Evolutionary conservation across 1,140 invertebrate genomes (phyloP), one percentile per base, ranked within the genome.

Genomic region (Schlechtendalia chinensis): DNA sequence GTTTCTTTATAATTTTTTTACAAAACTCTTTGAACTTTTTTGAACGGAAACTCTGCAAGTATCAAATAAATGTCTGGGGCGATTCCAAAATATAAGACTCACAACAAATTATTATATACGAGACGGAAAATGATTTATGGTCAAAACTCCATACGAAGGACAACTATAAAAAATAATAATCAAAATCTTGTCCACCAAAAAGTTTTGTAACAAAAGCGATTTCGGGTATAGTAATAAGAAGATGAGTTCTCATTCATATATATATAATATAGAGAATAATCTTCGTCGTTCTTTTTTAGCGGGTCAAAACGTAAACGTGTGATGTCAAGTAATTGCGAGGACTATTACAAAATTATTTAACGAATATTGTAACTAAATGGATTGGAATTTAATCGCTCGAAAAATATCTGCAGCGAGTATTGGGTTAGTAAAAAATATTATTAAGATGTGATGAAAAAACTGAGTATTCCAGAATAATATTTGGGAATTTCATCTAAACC

Each of bases 61-160:
- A 79, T 61, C 39, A 53, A 61, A 79, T 79, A 79, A 29, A 47
- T 79, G 63, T 79, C 56, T 32, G 39, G 22, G 45, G 32, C 39
- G 39, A 50, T 61, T 50, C n/a, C 56, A 77, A 77, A 59, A 50
- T 32, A 29, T 59, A 47, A 63, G 58, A 45, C 47, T 29, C 47
- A n/a, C 16, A 54, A 54, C 47, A 72, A 72, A 72, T 72, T 72
- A 53, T 54, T 72, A 54, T 72, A 53, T 50, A 29, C 27, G 69
- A 54, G 24, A 54, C 17, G 69, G 24, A 8, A 63, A 79, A 79
- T 61, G 74, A 79, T 79, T 79, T 79, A 79, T 79, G 74, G 39
- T 63, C 58, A n/a, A 61, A 61, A 75, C 14, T 75, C 56, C n/a
- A 32, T 39, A 56, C 0, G 0, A 45, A 24, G 56, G 32, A 32